phyloP scores from a whole-genome alignment of 2,888 invertebrate genomes.

The Noctua comes region DNA sequence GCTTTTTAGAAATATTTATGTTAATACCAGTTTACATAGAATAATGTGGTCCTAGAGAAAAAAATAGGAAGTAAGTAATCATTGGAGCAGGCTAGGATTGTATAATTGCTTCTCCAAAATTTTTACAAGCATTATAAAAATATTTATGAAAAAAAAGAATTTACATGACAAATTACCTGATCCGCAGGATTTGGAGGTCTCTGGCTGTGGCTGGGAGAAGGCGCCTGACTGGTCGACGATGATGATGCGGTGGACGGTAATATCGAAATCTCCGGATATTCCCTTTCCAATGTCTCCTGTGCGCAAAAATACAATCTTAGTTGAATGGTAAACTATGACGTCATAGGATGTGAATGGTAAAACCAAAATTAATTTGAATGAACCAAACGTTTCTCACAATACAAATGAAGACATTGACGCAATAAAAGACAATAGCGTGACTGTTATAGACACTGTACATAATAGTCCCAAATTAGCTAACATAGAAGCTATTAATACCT shows the following conservation, averaged over 20 bases:
- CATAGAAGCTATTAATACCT: constrained; percentile 10
- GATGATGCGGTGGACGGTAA: constrained; percentile 89
- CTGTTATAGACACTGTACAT: constrained; percentile 11
- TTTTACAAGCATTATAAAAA: background rate
- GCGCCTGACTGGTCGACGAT: constrained; percentile 81
- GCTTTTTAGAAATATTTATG: background rate
- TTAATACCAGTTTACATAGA: background rate
- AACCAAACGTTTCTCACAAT: constrained; percentile 17
- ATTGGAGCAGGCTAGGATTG: background rate
- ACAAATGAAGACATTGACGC: constrained; percentile 48
- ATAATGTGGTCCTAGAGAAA: too few species aligned
- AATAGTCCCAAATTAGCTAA: constrained; percentile 28
- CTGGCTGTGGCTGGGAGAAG: constrained; percentile 85
- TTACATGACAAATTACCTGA: constrained; percentile 74
- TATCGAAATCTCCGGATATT: constrained; percentile 89
- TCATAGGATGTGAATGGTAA: background rate
- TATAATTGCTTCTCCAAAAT: background rate
- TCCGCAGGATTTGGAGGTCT: constrained; percentile 87
- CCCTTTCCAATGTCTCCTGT: constrained; percentile 89
- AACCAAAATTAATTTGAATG: constrained; percentile 39
- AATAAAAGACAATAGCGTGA: constrained; percentile 46
- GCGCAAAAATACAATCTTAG: constrained; percentile 66
- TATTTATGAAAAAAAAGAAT: background rate
- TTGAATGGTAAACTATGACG: constrained; percentile 56
- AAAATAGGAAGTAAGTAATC: too few species aligned